Percentiles rank a stretch among this genome's conserved stretches.
Conservation (phyloP, 2,113 vertebrate species). For the Dasyurus viverrinus region DNA sequence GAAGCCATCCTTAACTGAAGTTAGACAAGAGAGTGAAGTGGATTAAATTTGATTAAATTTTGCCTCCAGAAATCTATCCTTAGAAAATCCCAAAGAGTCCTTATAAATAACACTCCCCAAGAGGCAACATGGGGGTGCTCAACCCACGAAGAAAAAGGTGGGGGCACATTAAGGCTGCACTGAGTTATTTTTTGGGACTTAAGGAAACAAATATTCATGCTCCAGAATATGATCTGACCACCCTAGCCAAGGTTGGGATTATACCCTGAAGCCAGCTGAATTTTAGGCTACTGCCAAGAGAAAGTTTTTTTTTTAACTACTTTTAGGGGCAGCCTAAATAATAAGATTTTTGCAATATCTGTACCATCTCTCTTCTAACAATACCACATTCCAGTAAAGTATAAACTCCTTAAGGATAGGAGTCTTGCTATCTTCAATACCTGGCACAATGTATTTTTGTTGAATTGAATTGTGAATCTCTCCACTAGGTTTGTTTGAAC, state of each 20-base stretch:
- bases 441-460: neutral
- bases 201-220: neutral
- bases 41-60: slow-evolving; percentile 79
- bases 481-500: neutral
- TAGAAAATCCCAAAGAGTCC: slow-evolving; percentile 74
- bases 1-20: slow-evolving; percentile 68
- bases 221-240: neutral
- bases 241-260: neutral
- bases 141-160: slow-evolving; percentile 56
- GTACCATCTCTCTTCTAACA: neutral
- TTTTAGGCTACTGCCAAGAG: neutral
- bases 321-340: neutral
- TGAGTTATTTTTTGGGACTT: neutral
- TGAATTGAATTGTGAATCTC: neutral
- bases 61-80: slow-evolving; percentile 72
- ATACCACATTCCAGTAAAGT: neutral
- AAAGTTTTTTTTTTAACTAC: neutral
- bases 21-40: slow-evolving; percentile 56
- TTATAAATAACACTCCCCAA: slow-evolving; percentile 71
- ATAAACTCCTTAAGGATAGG: neutral
- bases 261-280: neutral
- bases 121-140: slow-evolving; percentile 65
- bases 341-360: neutral
- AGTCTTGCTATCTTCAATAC: neutral
- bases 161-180: neutral